Conservation (phyloP, 2,888 invertebrate species). For the Mongoloraphidia duomilia region DNA sequence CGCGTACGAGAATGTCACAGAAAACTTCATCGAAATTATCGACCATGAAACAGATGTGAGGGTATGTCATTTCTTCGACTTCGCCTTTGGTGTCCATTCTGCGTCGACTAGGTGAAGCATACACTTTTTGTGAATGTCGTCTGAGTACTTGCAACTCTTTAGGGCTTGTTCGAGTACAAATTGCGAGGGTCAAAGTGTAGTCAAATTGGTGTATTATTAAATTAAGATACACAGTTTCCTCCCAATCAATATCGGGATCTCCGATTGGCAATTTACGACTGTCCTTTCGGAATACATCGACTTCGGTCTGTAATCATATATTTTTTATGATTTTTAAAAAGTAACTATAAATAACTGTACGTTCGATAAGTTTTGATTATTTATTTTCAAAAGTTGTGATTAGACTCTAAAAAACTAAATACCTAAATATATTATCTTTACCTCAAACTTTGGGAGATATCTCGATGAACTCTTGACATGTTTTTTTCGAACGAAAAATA, state of each 20-base stretch:
- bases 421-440: too few species aligned
- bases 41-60: constrained; percentile 97
- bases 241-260: constrained; percentile 96
- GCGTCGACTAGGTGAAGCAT: constrained; percentile 91
- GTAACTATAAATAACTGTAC: not conserved
- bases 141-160: constrained; percentile 92
- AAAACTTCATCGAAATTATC: constrained; percentile 99
- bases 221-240: constrained; percentile 97
- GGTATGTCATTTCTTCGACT: constrained; percentile 96
- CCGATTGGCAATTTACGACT: constrained; percentile 93
- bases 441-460: constrained; percentile 81
- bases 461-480: constrained; percentile 78
- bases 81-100: constrained; percentile 98
- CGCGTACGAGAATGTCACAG: constrained; percentile 90
- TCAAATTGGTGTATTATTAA: constrained; percentile 97
- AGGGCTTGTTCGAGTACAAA: constrained; percentile 94
- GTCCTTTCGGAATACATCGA: constrained; percentile 95
- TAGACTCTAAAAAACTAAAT: too few species aligned
- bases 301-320: constrained; percentile 56
- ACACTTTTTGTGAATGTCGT: constrained; percentile 84
- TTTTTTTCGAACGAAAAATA: constrained; percentile 90
- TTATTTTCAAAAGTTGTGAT: too few species aligned
- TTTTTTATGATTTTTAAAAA: not conserved
- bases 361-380: too few species aligned
- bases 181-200: constrained; percentile 92